A percentile compares a stretch with the other conserved stretches of the same genome.
phyloP scores from a whole-genome alignment of 2,113 vertebrate genomes.

The Dasyurus viverrinus region DNA sequence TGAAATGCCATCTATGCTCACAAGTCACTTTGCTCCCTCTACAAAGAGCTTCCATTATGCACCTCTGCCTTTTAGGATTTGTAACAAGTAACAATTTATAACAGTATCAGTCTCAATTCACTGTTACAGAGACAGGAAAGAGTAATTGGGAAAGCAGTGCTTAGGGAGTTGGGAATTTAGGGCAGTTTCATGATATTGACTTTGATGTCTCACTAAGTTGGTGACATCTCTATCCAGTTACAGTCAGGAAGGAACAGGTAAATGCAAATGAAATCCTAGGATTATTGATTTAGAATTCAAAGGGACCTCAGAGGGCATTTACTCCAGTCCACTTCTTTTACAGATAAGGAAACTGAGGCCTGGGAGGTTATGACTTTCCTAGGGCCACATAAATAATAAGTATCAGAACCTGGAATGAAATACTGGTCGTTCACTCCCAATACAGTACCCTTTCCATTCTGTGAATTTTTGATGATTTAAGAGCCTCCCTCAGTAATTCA shows the following conservation, averaged over 20 bases:
- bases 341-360: slow-evolving; percentile 32
- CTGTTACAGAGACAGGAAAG: neutral
- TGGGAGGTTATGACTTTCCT: slow-evolving; percentile 10
- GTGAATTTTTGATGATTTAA: neutral
- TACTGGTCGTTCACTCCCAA: neutral
- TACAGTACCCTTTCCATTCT: neutral
- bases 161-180: neutral
- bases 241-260: neutral
- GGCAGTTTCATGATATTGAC: neutral
- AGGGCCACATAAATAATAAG: slow-evolving; percentile 20
- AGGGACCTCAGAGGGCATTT: neutral
- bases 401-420: neutral
- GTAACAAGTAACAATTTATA: neutral
- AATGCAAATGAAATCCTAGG: neutral
- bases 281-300: neutral
- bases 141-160: neutral
- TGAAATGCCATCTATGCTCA: neutral
- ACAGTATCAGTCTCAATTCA: slow-evolving; percentile 2
- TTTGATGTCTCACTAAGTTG: neutral
- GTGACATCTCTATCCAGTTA: neutral
- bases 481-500: neutral
- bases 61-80: neutral
- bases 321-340: neutral
- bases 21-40: neutral
- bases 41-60: neutral